phyloP scores from a whole-genome alignment of 1,140 invertebrate species.

The Halyomorpha halys region DNA sequence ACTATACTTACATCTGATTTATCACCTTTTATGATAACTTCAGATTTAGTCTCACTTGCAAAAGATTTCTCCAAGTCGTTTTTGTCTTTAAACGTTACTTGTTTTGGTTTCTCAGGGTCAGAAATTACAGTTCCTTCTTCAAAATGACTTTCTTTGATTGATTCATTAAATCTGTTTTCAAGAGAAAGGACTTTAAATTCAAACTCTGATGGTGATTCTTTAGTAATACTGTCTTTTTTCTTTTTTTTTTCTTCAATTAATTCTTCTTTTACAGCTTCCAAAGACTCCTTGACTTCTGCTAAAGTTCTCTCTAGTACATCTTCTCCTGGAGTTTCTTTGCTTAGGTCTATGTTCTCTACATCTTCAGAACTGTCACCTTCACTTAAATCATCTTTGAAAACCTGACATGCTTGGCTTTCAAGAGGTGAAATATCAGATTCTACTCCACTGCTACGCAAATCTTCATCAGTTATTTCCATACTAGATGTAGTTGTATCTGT shows the following conservation, averaged over 20 bases:
- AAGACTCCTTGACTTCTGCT: constrained; percentile 34
- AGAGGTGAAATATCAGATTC: constrained; percentile 54
- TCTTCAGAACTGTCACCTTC: constrained; percentile 22
- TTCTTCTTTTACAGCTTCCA: constrained; percentile 35
- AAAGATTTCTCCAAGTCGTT: neutral
- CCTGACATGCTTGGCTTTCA: constrained; percentile 42
- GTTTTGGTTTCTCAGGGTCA: constrained; percentile 21
- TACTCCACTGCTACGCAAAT: constrained; percentile 49
- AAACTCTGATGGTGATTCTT: constrained; percentile 61
- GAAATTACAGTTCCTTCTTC: constrained; percentile 29
- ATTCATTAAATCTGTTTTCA: constrained; percentile 34
- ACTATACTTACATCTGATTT: neutral
- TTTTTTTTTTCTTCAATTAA: constrained; percentile 34
- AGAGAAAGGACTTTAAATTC: constrained; percentile 46
- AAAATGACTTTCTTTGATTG: constrained; percentile 30
- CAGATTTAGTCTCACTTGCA: neutral
- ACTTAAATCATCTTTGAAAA: constrained; percentile 20
- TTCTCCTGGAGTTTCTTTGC: constrained; percentile 16
- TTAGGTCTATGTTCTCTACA: constrained; percentile 18
- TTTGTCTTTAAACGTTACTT: constrained; percentile 17
- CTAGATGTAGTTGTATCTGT: constrained; percentile 48
- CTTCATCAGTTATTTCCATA: constrained; percentile 58
- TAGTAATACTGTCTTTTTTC: constrained; percentile 37
- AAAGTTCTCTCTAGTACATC: constrained; percentile 30
- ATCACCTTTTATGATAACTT: neutral